These are phyloP conservation scores for Petrocephalus zakoni DNA, from an alignment of 2,113 vertebrate species.

Conservation along the genomic window DNA sequence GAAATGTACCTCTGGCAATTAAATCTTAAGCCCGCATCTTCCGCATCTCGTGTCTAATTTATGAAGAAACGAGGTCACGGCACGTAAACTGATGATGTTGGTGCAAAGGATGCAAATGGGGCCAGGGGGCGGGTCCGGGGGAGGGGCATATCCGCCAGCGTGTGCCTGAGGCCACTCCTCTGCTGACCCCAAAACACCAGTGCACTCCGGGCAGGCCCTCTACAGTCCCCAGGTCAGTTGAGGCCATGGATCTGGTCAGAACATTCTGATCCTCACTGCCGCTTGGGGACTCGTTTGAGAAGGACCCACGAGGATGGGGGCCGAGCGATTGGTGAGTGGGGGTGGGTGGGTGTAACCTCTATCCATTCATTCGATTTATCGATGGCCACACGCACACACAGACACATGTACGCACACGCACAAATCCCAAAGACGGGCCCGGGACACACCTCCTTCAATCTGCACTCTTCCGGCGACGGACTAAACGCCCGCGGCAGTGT, in stretches of 20 bases:
- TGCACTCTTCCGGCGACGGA: constrained; percentile 61
- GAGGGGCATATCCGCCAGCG: background rate
- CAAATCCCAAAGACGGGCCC: background rate
- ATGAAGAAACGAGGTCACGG: background rate
- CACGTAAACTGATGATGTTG: background rate
- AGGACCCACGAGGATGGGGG: background rate
- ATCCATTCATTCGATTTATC: constrained; percentile 6
- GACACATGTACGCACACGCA: constrained; percentile 2
- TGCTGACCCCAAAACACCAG: background rate
- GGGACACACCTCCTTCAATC: constrained; percentile 58
- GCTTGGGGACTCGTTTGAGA: background rate
- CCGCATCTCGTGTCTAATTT: background rate
- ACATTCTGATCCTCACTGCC: background rate
- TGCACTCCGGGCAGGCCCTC: background rate
- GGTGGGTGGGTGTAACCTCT: background rate
- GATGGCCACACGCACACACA: constrained; percentile 1
- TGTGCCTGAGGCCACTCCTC: background rate
- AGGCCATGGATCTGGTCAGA: background rate
- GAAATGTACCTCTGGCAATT: constrained; percentile 14
- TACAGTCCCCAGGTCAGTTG: background rate
- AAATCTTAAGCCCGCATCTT: background rate
- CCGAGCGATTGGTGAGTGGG: background rate
- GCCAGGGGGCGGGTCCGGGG: background rate
- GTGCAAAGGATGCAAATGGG: background rate
- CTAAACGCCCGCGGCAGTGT: constrained; percentile 74